Evolutionary conservation across 2,113 vertebrate genomes (phyloP).

Genomic region (Oncorhynchus nerka): DNA sequence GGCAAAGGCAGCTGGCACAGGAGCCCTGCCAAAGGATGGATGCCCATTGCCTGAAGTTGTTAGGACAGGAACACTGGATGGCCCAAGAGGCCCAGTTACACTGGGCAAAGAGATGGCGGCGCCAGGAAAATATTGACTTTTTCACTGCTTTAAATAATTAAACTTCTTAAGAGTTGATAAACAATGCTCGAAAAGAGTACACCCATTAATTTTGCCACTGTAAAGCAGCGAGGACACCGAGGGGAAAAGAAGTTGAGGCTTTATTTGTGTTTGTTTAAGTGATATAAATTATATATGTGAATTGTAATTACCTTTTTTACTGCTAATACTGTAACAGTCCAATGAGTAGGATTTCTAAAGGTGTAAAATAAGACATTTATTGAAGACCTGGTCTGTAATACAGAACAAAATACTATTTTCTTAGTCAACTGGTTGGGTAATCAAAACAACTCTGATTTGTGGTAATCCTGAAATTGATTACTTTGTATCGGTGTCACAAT

Average conservation of each 20-base stretch:
- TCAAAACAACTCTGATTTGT: neutral
- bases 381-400: neutral
- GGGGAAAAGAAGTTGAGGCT: neutral
- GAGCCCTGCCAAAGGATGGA: conserved; percentile 13
- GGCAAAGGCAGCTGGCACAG: conserved; percentile 36
- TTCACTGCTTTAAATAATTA: conserved; percentile 32
- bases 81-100: conserved; percentile 5
- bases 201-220: neutral
- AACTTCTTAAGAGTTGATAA: conserved; percentile 16
- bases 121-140: conserved; percentile 53
- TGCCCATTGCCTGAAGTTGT: conserved; percentile 38
- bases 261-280: neutral
- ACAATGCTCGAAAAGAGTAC: conserved; percentile 2
- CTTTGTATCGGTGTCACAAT: conserved; percentile 19
- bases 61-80: conserved; percentile 24
- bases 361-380: neutral
- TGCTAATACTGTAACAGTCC: neutral
- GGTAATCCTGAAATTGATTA: conserved; percentile 32
- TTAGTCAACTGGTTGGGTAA: neutral
- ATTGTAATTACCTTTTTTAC: neutral
- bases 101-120: conserved; percentile 2
- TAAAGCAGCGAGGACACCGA: neutral
- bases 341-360: conserved; percentile 2
- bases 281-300: conserved; percentile 1
- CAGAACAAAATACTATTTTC: neutral